Evolutionary conservation across 2,888 invertebrate species (phyloP).

Genomic region (Herminia tarsipennalis): DNA sequence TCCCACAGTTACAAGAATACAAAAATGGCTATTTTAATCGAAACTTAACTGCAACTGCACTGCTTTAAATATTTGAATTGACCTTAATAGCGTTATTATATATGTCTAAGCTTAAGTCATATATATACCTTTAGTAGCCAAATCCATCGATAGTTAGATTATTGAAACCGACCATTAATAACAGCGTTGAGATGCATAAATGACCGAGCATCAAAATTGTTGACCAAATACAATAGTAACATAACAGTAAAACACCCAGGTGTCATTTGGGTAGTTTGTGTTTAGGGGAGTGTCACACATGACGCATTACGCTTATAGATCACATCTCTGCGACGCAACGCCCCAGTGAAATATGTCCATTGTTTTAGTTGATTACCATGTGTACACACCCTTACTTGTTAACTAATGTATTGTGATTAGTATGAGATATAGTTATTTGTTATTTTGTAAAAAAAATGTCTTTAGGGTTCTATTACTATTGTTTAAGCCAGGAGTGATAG

Average conservation of each 20-base stretch:
- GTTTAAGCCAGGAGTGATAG: neutral
- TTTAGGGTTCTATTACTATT: constrained; percentile 22
- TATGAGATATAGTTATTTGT: constrained; percentile 39
- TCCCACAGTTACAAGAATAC: no score
- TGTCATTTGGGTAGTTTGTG: constrained; percentile 50
- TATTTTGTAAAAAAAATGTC: constrained; percentile 29
- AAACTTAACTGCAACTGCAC: no score
- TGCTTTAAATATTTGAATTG: no score
- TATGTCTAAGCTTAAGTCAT: no score
- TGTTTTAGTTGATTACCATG: constrained; percentile 73
- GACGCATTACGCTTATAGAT: constrained; percentile 74
- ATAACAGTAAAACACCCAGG: constrained; percentile 16
- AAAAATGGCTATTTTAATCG: no score
- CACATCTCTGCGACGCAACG: constrained; percentile 56
- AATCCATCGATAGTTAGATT: no score
- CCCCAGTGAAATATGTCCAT: constrained; percentile 51
- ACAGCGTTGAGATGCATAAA: no score
- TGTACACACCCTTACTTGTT: constrained; percentile 58
- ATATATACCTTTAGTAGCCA: no score
- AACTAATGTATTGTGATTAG: constrained; percentile 54
- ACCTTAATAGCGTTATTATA: no score
- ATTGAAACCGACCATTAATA: no score
- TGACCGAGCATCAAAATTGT: no score
- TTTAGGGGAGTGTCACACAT: constrained; percentile 65
- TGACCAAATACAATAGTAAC: constrained; percentile 8